phyloP scores from a whole-genome alignment of 2,113 vertebrate species.

The Struthio camelus region DNA sequence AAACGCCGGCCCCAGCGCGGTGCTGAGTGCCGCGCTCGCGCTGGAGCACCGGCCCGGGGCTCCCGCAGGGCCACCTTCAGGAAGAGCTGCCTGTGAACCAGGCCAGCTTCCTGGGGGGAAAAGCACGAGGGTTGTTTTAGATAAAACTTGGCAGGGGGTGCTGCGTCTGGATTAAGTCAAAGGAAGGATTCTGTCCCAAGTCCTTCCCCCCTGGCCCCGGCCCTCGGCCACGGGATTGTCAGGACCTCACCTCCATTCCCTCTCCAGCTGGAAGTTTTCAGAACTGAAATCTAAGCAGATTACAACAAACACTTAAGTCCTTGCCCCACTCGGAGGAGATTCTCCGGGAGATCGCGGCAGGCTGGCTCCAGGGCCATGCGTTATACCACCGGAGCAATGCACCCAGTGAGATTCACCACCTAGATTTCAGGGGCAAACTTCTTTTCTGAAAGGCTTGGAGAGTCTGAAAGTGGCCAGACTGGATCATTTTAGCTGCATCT shows the following conservation, averaged over 20 bases:
- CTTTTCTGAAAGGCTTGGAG: background rate
- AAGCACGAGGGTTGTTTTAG: background rate
- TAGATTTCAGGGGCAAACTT: background rate
- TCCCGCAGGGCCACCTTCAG: background rate
- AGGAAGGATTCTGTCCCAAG: background rate
- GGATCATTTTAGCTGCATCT: background rate
- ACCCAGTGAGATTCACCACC: background rate
- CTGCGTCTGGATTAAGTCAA: background rate
- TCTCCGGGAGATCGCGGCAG: slow-evolving; percentile 4
- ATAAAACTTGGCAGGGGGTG: background rate
- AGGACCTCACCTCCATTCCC: background rate
- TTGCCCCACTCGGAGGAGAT: background rate
- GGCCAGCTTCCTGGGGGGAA: background rate
- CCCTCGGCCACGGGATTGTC: background rate
- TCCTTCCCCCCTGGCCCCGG: background rate
- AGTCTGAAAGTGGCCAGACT: background rate
- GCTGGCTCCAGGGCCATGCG: background rate
- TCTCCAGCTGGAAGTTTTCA: slow-evolving; percentile 48
- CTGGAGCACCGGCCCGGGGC: background rate
- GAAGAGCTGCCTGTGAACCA: background rate
- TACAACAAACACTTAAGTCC: background rate
- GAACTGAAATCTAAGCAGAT: background rate
- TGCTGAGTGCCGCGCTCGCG: background rate
- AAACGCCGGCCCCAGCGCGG: background rate
- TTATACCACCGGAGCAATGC: background rate